Evolutionary conservation across 2,113 vertebrate genomes (phyloP).

Genomic region (Dinomys branickii): DNA sequence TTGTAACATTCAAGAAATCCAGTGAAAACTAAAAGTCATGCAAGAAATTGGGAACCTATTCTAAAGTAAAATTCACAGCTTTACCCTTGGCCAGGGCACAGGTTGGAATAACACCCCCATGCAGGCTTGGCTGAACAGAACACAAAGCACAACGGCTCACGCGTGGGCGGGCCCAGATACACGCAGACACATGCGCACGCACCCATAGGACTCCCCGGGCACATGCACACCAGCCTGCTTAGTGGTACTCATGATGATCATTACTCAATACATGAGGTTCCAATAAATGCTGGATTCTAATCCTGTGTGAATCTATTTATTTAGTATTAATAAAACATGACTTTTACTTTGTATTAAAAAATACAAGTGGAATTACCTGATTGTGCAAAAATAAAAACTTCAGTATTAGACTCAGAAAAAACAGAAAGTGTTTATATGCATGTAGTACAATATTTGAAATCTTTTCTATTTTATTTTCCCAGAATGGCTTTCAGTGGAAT

Average conservation of each 20-base stretch:
- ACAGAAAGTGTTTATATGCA: neutral
- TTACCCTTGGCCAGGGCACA: rapidly evolving
- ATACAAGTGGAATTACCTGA: neutral
- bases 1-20: neutral
- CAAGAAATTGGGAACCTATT: neutral
- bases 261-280: neutral
- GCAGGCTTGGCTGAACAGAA: neutral
- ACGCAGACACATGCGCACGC: neutral
- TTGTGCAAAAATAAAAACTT: neutral
- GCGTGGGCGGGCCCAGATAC: too few relatives aligned
- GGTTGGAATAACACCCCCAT: rapidly evolving
- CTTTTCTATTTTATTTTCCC: neutral
- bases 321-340: neutral
- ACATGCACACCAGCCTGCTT: rapidly evolving
- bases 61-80: neutral
- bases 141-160: rapidly evolving
- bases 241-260: neutral
- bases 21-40: neutral
- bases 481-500: neutral
- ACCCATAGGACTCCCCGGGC: neutral
- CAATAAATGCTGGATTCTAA: neutral
- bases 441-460: neutral
- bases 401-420: neutral
- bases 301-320: neutral
- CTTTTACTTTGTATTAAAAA: neutral